Evolutionary conservation across 2,113 vertebrate genomes (phyloP), one percentile per base, ranked within the genome.

Genomic region (Rhea americana): DNA sequence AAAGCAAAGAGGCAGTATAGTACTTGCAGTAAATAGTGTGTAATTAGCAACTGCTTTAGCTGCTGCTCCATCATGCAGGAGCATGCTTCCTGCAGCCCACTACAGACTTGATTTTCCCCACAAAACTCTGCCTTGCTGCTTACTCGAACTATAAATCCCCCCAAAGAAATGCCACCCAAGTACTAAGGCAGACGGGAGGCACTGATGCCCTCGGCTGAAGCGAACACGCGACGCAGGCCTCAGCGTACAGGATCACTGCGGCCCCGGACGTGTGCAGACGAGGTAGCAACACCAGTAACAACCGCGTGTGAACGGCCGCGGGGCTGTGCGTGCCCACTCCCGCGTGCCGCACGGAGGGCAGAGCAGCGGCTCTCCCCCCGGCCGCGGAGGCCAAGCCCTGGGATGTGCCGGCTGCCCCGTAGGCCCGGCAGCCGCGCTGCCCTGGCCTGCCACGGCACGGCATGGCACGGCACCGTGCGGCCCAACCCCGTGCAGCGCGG

Each of bases 221-320:
- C 11, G 41, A 50, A 11, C 12, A 50, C 28, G 56, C 56, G 6
- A 48, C 71, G 2, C 11, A 25, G 62, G 62, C 72, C 67, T 11
- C n/a, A 2, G 48, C 39, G 15, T 11, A 9, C 11, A 9, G 41
- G 48, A 3, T n/a, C 1, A 15, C 63, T 37, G 58, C 51, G 7
- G 28, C 0, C 82, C 26, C 0, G 6, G 1, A 39, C n/a, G n/a
- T 43, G 2, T 11, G 13, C 61, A 6, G 73, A 47, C 7, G 45
- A 18, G 6, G 45, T 8, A 47, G 35, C 61, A 35, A 14, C 59
- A 17, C 47, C 7, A 6, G 0, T 21, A 59, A 1, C 48, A 30
- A 25, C 76, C 9, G 6, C 4, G 30, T 7, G 55, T 47, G 45
- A 47, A 47, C 45, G 17, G 45, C 6, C 45, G 17, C 18, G 45